phyloP scores from a whole-genome alignment of 2,113 vertebrate species.

The Pseudorectes ferrugineus region DNA sequence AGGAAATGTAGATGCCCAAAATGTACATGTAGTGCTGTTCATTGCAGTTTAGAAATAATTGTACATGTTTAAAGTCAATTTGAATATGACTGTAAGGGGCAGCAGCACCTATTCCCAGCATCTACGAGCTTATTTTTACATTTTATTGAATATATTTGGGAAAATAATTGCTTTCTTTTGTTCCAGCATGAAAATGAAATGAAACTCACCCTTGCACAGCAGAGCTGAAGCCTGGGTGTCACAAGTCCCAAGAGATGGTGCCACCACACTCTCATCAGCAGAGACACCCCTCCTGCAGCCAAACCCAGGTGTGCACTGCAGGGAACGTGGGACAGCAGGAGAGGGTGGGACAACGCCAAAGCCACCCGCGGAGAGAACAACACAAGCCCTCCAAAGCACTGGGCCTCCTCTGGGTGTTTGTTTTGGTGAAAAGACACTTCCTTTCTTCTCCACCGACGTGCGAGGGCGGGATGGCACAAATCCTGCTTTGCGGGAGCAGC shows the following conservation, averaged over 20 bases:
- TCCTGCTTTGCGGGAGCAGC: neutral
- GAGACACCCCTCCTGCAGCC: neutral
- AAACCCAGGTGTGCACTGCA: neutral
- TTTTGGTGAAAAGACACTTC: neutral
- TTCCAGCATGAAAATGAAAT: neutral
- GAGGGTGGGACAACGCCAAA: neutral
- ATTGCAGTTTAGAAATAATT: neutral
- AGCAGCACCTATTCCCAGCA: neutral
- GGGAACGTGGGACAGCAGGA: fast-evolving
- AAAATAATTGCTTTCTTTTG: neutral
- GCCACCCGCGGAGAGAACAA: neutral
- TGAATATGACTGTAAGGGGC: neutral
- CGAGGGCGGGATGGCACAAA: fast-evolving
- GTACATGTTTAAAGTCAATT: neutral
- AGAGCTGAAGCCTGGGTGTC: neutral
- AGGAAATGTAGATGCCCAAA: neutral
- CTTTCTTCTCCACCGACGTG: fast-evolving
- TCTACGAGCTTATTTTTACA: neutral
- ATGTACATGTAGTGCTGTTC: neutral
- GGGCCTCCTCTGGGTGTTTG: neutral
- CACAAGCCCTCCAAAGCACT: neutral
- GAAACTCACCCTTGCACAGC: neutral
- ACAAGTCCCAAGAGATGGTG: neutral
- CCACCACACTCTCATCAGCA: fast-evolving
- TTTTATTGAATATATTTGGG: neutral